Base-by-base conservation (phyloP, 2,888 invertebrate genomes). In the Orthosia incerta region DNA sequence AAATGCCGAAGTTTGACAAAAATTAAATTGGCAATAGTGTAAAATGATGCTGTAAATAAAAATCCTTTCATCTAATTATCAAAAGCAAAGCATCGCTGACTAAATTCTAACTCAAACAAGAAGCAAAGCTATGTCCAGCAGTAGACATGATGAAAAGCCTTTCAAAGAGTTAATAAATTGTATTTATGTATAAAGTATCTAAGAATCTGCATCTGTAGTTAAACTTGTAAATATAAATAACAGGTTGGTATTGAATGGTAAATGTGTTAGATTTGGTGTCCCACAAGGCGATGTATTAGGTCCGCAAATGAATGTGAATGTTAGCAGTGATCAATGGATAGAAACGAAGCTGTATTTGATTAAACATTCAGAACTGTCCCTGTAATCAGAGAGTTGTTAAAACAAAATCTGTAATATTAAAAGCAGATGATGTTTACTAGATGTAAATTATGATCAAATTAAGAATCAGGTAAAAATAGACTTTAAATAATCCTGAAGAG, bases 251-350 rank as follows among this genome's bases (percentile, higher is more conserved):
- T 80, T 82, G 66, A 82, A 85, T 84, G 59, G 61, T 82, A 79
- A 80, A 82, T 83, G 79, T 88, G 84, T 88, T 92, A 92, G 89
- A 88, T 82, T 90, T 89, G 90, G 87, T 92, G 91, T 93, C 76
- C 87, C 89, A 74, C 89, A 89, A 89, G 90, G 90, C 82, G 76
- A 82, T 87, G 81, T 86, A 75, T 65, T 90, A 86, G 86, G 87
- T 66, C 90, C 87, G 82, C 74, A 85, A 85, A 69, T 91, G 73
- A 87, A 89, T 89, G 87, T 90, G 66, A 85, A 83, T 86, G 86
- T 89, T 85, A 80, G 85, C 64, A 74, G 79, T 81, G 78, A 71
- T 79, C 68, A 79, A 74, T 81, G 68, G 65, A 83, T 83, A 85
- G 77, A 76, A 72, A 53, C 65, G 73, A 88, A 88, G 88, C 84